These are phyloP conservation scores for Hydraecia micacea DNA, from an alignment of 2,888 invertebrate genomes.

Conservation along the genomic window DNA sequence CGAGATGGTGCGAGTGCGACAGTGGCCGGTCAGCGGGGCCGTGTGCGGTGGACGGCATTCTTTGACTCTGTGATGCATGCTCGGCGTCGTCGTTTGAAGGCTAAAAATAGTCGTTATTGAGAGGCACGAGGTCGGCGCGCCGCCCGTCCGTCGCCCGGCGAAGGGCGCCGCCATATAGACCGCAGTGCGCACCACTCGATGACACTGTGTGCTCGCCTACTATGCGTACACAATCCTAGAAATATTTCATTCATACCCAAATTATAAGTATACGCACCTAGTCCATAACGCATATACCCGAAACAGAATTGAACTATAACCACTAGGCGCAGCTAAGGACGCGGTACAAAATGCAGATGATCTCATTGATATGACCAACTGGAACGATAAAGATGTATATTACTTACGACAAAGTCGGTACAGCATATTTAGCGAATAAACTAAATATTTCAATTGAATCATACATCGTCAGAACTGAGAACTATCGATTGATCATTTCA, in stretches of 20 bases:
- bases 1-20: not conserved
- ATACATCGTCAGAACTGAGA: not conserved
- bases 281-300: not conserved
- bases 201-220: not conserved
- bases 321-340: not conserved
- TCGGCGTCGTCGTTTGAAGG: conserved; percentile 33
- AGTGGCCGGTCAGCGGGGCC: not conserved
- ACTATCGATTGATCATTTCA: conserved; percentile 10
- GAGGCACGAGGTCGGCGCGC: conserved; percentile 36
- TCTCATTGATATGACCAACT: not conserved
- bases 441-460: conserved; percentile 12
- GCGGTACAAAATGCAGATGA: conserved; percentile 14
- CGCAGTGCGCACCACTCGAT: not conserved
- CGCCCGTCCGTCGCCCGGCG: conserved; percentile 27
- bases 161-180: conserved; percentile 45
- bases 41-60: conserved; percentile 24
- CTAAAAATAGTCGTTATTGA: conserved; percentile 63
- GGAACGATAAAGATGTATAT: conserved; percentile 6
- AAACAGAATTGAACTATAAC: not conserved
- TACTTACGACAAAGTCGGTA: not conserved
- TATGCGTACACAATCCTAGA: not conserved
- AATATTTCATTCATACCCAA: conserved; percentile 12
- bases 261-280: not conserved
- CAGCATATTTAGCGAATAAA: conserved; percentile 3
- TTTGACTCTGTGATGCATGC: conserved; percentile 35